Base-by-base conservation (phyloP, 2,113 vertebrate genomes). In the Seriola rivoliana region DNA sequence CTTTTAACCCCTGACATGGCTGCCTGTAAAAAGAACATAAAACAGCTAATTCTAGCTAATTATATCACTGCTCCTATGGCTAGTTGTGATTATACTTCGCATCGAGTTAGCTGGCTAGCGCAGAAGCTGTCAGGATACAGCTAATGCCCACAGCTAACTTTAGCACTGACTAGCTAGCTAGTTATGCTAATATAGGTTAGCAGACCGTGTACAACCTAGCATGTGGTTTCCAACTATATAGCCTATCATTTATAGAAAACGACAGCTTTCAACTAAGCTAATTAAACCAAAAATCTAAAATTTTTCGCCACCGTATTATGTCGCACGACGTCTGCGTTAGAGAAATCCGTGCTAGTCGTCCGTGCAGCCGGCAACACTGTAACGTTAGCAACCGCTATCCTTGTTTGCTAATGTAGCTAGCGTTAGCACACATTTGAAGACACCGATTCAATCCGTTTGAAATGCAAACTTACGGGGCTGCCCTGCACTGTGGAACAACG, bases 1-100 rank as follows among this genome's bases (percentile, higher is more conserved):
- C 98, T 94, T 91, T 99, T 99, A 83, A 99, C 91, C 67, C 98
- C 98, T 21, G 98, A 99, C 98, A 99, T 99, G 84, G 84, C 92
- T 80, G 54, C 60, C 89, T 93, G 32, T 55, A 52, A 54, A 60
- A 63, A 60, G 48, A 0, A 46, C 1, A 25, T 10, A 32, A 11
- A 48, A 38, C 40, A 63, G 40, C 52, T 23, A 48, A 21, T 0
- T 4, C 54, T 64, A 65, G 32, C 54, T 29, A 14, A 23, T 66
- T 38, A 59, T 13, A 65, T 17, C 46, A 14, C 65, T 25, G 63
- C 65, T 50, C 8, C 23, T 10, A 17, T 60, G 21, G 36, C 11
- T 71, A 71, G 63, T 52, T 73, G 59, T 65, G 34, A 60, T 46
- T 70, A 57, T 62, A 55, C 16, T 48, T 88, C 77, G 71, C 87